These are phyloP conservation scores for Corydoras sp. DNA, from an alignment of 2,113 vertebrate genomes.

Conservation along the genomic window DNA sequence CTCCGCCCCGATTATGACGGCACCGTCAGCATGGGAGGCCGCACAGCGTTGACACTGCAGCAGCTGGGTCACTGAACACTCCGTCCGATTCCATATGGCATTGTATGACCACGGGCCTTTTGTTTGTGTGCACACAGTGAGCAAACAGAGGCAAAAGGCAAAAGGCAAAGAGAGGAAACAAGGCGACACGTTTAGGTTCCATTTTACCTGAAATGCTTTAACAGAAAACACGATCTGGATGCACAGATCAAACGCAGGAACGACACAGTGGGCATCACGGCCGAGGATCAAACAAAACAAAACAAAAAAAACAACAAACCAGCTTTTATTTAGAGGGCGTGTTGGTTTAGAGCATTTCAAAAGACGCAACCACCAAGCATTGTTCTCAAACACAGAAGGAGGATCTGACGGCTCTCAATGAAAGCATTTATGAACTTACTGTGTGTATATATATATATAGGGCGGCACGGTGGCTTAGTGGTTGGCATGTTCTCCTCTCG, in stretches of 20 bases:
- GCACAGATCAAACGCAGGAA: slow-evolving; percentile 9
- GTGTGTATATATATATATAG: too few relatives aligned
- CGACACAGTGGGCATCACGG: slow-evolving; percentile 3
- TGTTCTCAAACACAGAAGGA: background rate
- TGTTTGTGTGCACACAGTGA: slow-evolving; percentile 27
- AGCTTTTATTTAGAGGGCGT: slow-evolving; percentile 24
- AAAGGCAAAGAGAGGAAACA: slow-evolving; percentile 5
- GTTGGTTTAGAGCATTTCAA: slow-evolving; percentile 20
- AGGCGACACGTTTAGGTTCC: slow-evolving; percentile 1
- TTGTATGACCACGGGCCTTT: slow-evolving; percentile 58
- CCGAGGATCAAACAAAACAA: slow-evolving; percentile 3
- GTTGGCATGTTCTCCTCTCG: too few relatives aligned
- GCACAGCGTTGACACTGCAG: slow-evolving; percentile 64
- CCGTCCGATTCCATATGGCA: slow-evolving; percentile 63
- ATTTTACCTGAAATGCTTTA: slow-evolving; percentile 17
- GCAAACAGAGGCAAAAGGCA: background rate
- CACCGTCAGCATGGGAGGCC: slow-evolving; percentile 33
- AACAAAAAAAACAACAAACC: background rate
- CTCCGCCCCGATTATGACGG: slow-evolving; percentile 43
- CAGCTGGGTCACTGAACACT: slow-evolving; percentile 64
- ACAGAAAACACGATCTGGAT: slow-evolving; percentile 12
- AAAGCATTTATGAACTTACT: background rate
- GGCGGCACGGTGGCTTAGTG: too few relatives aligned
- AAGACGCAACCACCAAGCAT: slow-evolving; percentile 12
- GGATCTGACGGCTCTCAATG: background rate